Conservation (phyloP, 2,113 vertebrate species). For the Butorides virescens region DNA sequence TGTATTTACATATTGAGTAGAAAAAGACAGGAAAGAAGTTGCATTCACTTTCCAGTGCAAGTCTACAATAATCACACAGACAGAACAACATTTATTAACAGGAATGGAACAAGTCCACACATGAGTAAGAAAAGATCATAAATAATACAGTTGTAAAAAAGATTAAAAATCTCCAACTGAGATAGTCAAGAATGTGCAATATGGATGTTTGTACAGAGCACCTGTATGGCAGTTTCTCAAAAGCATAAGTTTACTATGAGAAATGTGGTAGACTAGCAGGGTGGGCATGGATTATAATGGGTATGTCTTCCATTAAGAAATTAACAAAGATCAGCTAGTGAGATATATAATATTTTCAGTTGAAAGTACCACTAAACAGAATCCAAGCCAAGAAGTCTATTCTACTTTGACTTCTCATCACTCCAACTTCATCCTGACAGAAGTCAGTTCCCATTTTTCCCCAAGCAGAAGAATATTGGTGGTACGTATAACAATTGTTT, state of each 20-base stretch:
- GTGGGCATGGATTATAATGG: background rate
- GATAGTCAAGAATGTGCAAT: background rate
- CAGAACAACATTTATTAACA: conserved; percentile 84
- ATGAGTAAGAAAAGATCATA: conserved; percentile 44
- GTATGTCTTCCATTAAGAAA: conserved; percentile 14
- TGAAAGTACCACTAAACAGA: conserved; percentile 31
- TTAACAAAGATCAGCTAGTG: background rate
- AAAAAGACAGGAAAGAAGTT: conserved; percentile 55
- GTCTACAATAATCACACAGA: conserved; percentile 81
- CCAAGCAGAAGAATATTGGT: conserved; percentile 47
- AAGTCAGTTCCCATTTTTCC: conserved; percentile 55
- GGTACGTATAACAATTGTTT: background rate
- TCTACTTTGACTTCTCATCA: conserved; percentile 65
- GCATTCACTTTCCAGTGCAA: conserved; percentile 50
- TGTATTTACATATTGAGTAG: conserved; percentile 29
- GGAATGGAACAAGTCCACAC: conserved; percentile 73
- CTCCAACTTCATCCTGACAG: conserved; percentile 60
- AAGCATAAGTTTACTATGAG: conserved; percentile 6
- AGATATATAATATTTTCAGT: background rate
- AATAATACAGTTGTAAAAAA: conserved; percentile 65
- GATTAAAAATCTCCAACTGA: conserved; percentile 28
- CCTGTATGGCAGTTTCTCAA: background rate
- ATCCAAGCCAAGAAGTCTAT: conserved; percentile 39
- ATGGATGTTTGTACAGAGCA: conserved; percentile 5
- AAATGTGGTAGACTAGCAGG: background rate